Evolutionary conservation across 2,888 invertebrate species (phyloP), one percentile per base, ranked within the genome.

Genomic region (Azorinus chamasolen): DNA sequence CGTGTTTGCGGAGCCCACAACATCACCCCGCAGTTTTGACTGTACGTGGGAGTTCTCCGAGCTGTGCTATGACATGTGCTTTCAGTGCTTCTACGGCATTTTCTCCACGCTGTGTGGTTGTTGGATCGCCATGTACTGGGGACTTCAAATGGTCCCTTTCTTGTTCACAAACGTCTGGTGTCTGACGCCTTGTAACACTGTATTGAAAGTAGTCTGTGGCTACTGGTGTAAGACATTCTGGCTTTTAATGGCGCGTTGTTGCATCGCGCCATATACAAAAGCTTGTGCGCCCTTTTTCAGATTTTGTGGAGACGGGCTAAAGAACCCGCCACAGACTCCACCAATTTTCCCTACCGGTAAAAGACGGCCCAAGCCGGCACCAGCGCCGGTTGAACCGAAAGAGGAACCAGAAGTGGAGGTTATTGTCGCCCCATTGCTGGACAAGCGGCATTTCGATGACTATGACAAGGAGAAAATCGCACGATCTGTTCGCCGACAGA

Each of bases 1-100:
- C 32, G 69, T 75, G 1, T 32, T 80, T 14, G 79, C 57, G 5
- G 79, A 80, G 45, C 79, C 79, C 1, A 4, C 32, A 6, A 32
- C 64, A 64, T 59, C 37, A 51, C 39, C 32, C 37, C 45, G 54
- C 53, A 45, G 61, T 2, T 62, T 73, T 46, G 76, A 73, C 32
- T 76, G 72, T 59, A 39, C 66, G 5, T 80, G 80, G 80, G 76
- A 76, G 43, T 70, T 76, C 37, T 70, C 76, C 5, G 70, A 77
- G 24, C 39, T 61, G 0, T 43, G 48, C 16, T 80, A 58, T 37
- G 70, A 65, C 32, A 27, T 59, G 27, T 24, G 46, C 32, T n/a
- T n/a, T 10, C 32, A 32, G 32, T 66, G 53, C 6, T 61, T 65
- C 10, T 80, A 77, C 39, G 58, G 63, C 32, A 8, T 77, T 3